Base-by-base conservation (phyloP, 2,113 vertebrate genomes). In the Chaetura pelagica region DNA sequence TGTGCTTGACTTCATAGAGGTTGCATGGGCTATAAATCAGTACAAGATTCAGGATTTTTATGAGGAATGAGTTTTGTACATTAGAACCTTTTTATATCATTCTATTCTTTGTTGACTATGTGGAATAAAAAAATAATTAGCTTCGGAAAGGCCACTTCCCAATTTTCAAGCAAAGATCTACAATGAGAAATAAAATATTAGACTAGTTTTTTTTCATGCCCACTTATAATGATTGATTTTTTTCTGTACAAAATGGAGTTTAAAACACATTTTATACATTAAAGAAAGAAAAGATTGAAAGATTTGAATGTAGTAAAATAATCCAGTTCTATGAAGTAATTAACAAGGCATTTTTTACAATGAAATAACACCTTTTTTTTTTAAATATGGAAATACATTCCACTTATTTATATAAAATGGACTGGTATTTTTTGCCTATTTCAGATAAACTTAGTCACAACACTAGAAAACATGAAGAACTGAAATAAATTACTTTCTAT, bases 61-160 rank as follows among this genome's bases (percentile, higher is more conserved):
- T 76, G 51, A 78, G 44, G 15, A 12, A 71, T 35, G 44, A 44
- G 32, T 87, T 38, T 49, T 61, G 68, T 57, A 83, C 63, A n/a
- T 40, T 84, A 15, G 4, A 72, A 34, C n/a, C n/a, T 88, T 88
- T 80, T 77, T 19, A 35, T 27, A 30, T 62, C 64, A 54, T 40
- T 92, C 32, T n/a, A 79, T 12, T 16, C 11, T 72, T 85, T 80
- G 16, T 81, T 78, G 71, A 69, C 48, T 87, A 59, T 69, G 35
- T 29, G 7, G 92, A 92, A 94, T 72, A 51, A 90, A 96, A 94
- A 64, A 68, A 16, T 42, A 52, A 66, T 76, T 91, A 34, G 21
- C 57, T 48, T 90, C 67, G 84, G 19, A 87, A 84, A 26, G 24
- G 12, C 11, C 27, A 82, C 6, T 71, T 93, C 16, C 42, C 52